A percentile compares a stretch with the other conserved stretches of the same genome.
Conservation (phyloP, 2,797 vertebrate genomes). For the Tapirus indicus region DNA sequence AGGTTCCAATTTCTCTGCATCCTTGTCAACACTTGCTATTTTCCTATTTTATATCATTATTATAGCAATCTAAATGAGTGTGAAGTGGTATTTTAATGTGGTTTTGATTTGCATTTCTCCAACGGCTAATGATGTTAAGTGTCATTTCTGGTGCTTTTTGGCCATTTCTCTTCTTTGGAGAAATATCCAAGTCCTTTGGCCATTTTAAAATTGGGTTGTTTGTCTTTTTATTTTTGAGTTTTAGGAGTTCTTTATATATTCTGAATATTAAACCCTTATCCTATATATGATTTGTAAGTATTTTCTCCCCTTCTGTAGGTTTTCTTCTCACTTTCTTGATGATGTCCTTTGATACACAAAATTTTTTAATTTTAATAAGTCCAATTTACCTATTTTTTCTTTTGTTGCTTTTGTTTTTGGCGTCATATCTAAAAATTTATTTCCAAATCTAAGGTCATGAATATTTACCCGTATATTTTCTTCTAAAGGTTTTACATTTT, state of each 20-base stretch:
- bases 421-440: background rate
- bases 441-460: background rate
- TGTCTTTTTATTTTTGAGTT: background rate
- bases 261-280: background rate
- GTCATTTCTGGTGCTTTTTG: background rate
- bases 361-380: background rate
- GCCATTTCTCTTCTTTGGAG: background rate
- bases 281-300: background rate
- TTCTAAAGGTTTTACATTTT: background rate
- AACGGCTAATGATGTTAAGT: background rate
- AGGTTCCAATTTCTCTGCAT: background rate
- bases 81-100: background rate
- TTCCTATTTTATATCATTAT: background rate
- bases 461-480: background rate
- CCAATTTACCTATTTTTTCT: background rate
- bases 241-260: background rate
- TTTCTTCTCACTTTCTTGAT: background rate
- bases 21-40: background rate
- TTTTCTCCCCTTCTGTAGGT: background rate
- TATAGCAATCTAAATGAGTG: background rate
- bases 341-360: background rate
- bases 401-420: background rate
- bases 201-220: background rate
- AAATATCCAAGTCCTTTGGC: background rate
- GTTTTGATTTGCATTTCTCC: background rate